A percentile compares a stretch with the other conserved stretches of the same genome.
These are phyloP conservation scores for Petaurus breviceps DNA, from an alignment of 2,113 vertebrate genomes.

Conservation along the genomic window DNA sequence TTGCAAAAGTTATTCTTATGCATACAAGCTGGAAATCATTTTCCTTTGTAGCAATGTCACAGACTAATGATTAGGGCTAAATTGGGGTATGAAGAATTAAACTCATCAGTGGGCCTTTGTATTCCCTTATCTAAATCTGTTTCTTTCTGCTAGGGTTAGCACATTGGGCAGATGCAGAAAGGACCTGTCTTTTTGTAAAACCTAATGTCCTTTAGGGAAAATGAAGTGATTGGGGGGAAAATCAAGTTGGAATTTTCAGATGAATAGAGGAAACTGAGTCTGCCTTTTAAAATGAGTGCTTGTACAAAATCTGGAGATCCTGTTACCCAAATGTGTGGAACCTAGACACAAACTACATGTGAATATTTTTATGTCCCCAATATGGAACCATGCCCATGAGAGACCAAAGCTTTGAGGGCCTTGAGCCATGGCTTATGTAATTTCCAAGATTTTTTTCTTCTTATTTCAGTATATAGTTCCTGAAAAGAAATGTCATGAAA, in stretches of 20 bases:
- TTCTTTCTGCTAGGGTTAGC: conserved; percentile 45
- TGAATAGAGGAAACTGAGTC: neutral
- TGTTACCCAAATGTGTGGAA: neutral
- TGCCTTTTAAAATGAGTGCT: neutral
- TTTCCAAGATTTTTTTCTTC: neutral
- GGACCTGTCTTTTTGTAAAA: neutral
- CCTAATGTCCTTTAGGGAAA: neutral
- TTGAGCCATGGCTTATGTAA: neutral
- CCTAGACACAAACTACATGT: neutral
- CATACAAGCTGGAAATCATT: conserved; percentile 37
- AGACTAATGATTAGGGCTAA: conserved; percentile 32
- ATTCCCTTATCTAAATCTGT: conserved; percentile 12
- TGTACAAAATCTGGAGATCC: neutral
- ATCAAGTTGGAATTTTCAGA: neutral
- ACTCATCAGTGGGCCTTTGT: conserved; percentile 47
- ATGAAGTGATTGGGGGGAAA: neutral
- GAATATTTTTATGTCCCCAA: neutral
- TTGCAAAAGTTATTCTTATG: conserved; percentile 57
- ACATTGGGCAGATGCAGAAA: conserved; percentile 37
- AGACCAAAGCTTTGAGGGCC: neutral
- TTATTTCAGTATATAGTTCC: neutral
- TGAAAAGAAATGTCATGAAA: neutral
- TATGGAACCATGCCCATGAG: neutral
- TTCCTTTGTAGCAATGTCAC: conserved; percentile 27
- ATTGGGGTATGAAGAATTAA: conserved; percentile 46